Conservation (phyloP, 2,797 vertebrate species). For the Triplophysa bombifrons region DNA sequence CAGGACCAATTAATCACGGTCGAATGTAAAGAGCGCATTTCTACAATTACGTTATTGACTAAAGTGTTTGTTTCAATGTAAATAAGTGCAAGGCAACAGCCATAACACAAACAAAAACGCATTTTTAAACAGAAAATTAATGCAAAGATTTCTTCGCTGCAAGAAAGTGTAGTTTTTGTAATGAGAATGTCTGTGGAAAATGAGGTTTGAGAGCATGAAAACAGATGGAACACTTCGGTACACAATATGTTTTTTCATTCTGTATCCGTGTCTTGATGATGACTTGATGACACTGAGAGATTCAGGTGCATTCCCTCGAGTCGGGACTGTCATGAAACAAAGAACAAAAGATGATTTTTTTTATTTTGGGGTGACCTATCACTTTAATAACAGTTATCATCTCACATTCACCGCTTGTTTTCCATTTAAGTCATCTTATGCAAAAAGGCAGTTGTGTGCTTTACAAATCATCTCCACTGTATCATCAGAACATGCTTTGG, state of each 20-base stretch:
- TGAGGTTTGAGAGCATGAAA: neutral
- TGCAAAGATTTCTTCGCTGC: too few relatives aligned
- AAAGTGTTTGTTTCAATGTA: too few relatives aligned
- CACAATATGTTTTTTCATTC: conserved; percentile 33
- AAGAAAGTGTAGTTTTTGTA: too few relatives aligned
- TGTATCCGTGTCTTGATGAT: neutral
- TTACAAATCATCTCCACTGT: neutral
- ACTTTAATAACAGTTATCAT: too few relatives aligned
- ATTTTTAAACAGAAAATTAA: too few relatives aligned
- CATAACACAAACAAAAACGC: too few relatives aligned
- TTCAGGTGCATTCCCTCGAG: conserved; percentile 14
- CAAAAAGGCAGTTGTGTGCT: neutral
- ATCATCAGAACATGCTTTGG: conserved; percentile 26
- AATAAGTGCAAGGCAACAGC: too few relatives aligned
- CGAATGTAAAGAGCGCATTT: too few relatives aligned
- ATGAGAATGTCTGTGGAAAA: neutral
- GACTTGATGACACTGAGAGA: conserved; percentile 4
- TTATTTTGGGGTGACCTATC: too few relatives aligned
- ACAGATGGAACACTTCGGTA: conserved; percentile 42
- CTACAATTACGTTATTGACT: too few relatives aligned
- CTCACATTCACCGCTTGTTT: neutral
- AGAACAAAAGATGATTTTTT: too few relatives aligned
- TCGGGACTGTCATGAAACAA: neutral
- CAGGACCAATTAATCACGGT: too few relatives aligned
- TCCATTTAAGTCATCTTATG: conserved; percentile 25